phyloP scores from a whole-genome alignment of 2,113 vertebrate genomes.

The Zapus hudsonius region DNA sequence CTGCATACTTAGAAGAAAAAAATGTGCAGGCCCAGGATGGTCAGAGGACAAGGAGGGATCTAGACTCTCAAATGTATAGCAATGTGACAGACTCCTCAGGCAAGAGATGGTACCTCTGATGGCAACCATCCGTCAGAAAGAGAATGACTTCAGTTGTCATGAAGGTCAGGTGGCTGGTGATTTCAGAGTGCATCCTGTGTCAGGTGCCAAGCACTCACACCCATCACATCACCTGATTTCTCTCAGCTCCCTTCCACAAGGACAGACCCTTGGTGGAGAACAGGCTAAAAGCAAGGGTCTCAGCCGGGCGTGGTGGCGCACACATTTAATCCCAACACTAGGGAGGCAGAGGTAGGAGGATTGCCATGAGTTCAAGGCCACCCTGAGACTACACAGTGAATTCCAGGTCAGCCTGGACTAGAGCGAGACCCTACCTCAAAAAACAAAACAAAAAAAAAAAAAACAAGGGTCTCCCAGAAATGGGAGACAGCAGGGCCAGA shows the following conservation, averaged over 20 bases:
- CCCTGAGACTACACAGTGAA: no score
- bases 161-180: background rate
- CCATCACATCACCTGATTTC: accelerated
- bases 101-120: background rate
- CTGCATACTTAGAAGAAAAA: background rate
- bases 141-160: background rate
- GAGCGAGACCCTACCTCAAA: no score
- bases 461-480: background rate
- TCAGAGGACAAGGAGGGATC: background rate
- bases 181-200: background rate
- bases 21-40: background rate
- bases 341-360: no score
- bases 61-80: background rate
- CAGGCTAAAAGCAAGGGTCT: background rate
- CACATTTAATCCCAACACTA: no score
- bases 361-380: no score
- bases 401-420: no score
- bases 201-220: background rate
- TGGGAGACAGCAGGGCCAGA: background rate
- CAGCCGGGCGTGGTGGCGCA: no score
- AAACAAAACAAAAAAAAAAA: no score
- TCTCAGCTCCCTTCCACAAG: background rate
- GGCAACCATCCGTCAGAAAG: background rate
- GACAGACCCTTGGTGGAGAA: background rate
- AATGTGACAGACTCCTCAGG: background rate